phyloP scores from a whole-genome alignment of 1,140 invertebrate species.

The Semibalanus balanoides region DNA sequence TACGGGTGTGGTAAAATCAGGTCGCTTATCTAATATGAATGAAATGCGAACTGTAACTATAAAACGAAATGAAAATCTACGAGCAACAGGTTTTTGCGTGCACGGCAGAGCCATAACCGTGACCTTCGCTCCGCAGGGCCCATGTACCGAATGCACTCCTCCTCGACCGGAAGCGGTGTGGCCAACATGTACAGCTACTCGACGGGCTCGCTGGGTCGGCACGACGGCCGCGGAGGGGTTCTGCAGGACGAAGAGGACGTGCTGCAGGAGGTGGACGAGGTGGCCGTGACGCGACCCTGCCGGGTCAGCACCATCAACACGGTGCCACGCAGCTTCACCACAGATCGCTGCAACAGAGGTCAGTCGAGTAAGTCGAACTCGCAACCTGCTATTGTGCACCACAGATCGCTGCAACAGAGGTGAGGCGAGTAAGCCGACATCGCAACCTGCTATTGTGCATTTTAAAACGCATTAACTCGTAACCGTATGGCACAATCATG shows the following conservation, averaged over 20 bases:
- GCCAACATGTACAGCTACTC: conserved; percentile 28
- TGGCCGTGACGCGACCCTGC: not conserved
- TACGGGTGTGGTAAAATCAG: too few species aligned
- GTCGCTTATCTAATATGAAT: not conserved
- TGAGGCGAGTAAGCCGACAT: too few species aligned
- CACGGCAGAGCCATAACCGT: too few species aligned
- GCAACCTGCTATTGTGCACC: too few species aligned
- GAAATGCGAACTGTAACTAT: not conserved
- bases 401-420: too few species aligned
- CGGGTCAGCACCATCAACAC: not conserved
- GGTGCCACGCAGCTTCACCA: not conserved
- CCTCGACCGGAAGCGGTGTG: conserved; percentile 25
- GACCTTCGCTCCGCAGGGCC: conserved; percentile 20
- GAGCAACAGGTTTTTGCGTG: too few species aligned
- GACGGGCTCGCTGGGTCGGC: not conserved
- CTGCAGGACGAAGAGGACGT: not conserved
- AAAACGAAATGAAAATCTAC: not conserved
- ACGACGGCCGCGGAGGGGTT: not conserved
- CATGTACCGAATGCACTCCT: conserved; percentile 25
- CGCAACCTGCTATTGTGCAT: too few species aligned
- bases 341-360: not conserved
- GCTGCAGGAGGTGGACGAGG: not conserved
- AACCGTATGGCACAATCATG: too few species aligned
- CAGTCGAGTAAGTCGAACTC: too few species aligned
- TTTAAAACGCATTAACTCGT: too few species aligned